Conservation (phyloP, 1,140 invertebrate genomes). For the Ericerus pela region DNA sequence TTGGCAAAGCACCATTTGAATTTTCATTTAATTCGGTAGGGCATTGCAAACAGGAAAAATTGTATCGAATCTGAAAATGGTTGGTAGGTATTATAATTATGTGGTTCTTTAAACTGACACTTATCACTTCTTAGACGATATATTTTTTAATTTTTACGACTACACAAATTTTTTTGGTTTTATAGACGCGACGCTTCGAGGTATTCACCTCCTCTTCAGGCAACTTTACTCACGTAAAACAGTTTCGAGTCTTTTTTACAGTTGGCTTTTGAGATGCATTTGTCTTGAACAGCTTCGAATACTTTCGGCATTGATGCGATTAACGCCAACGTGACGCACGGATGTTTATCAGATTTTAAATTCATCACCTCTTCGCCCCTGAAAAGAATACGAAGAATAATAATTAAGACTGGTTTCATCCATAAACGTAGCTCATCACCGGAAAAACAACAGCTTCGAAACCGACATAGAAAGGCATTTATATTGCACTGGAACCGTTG, state of each 20-base stretch:
- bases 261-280: constrained; percentile 62
- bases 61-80: constrained; percentile 46
- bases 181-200: not conserved
- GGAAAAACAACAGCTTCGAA: no score
- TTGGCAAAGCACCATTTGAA: constrained; percentile 37
- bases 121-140: no score
- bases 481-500: no score
- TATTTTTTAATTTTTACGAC: no score
- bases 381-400: constrained; percentile 20
- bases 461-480: no score
- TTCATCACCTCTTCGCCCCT: constrained; percentile 56
- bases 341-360: constrained; percentile 53
- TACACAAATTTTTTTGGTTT: no score
- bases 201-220: not conserved
- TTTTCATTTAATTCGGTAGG: constrained; percentile 42
- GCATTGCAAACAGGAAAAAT: constrained; percentile 50
- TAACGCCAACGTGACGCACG: constrained; percentile 56
- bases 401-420: no score
- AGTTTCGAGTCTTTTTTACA: constrained; percentile 67
- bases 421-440: not conserved
- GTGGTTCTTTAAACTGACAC: no score
- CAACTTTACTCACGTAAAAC: constrained; percentile 48
- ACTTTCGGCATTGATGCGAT: constrained; percentile 63
- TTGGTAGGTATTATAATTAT: not conserved
- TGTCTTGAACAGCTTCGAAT: constrained; percentile 61